Percentiles rank a stretch among this genome's conserved stretches.
phyloP scores from a whole-genome alignment of 2,797 vertebrate species.

The Anolis apletophallus region DNA sequence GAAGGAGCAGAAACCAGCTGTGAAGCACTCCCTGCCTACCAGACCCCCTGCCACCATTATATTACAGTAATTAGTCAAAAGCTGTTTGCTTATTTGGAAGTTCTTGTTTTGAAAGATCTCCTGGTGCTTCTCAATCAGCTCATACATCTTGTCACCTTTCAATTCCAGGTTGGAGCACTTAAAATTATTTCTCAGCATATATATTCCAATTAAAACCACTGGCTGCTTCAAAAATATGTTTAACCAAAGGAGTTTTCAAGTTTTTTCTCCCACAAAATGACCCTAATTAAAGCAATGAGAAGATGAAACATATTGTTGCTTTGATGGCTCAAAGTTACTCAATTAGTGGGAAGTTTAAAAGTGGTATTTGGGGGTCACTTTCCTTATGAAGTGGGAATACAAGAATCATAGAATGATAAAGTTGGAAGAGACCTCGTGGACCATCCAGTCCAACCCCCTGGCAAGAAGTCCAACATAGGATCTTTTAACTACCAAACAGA shows the following conservation, averaged over 20 bases:
- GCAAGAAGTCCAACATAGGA: too few relatives aligned
- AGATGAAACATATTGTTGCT: not conserved
- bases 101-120: not conserved
- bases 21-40: not conserved
- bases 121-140: not conserved
- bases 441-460: too few relatives aligned
- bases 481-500: too few relatives aligned
- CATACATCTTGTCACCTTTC: rapidly evolving
- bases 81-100: slow-evolving; percentile 37
- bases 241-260: not conserved
- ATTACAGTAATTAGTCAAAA: slow-evolving; percentile 26
- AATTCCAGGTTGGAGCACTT: rapidly evolving
- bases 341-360: not conserved
- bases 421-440: too few relatives aligned
- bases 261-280: not conserved
- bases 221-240: not conserved
- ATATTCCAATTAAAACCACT: not conserved
- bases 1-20: not conserved
- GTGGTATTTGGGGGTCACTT: not conserved
- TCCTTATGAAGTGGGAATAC: not conserved
- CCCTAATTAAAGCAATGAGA: not conserved
- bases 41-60: not conserved
- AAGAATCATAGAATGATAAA: too few relatives aligned
- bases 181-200: not conserved
- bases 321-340: not conserved